Conservation (phyloP, 2,888 invertebrate species). For the Eretmocerus hayati region DNA sequence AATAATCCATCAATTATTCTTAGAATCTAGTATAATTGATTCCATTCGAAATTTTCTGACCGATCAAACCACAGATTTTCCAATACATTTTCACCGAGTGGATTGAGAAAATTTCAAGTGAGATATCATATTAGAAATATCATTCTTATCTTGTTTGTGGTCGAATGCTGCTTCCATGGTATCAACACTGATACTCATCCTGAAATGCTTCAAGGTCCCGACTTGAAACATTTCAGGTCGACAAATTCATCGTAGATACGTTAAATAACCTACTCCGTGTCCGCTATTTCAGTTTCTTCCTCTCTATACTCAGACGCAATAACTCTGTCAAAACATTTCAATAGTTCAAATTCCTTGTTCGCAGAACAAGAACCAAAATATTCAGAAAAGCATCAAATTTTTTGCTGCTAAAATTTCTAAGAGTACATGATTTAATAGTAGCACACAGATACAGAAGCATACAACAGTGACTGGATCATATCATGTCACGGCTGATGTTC, state of each 20-base stretch:
- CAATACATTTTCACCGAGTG: constrained; percentile 12
- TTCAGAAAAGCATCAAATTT: constrained; percentile 5
- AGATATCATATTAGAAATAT: constrained; percentile 17
- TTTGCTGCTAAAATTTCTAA: constrained; percentile 4
- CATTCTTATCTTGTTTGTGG: constrained; percentile 18
- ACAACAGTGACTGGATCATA: no score
- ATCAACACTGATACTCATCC: constrained; percentile 39
- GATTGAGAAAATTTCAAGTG: constrained; percentile 26
- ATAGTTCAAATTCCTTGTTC: constrained; percentile 6
- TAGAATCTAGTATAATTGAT: no score
- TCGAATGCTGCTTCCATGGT: constrained; percentile 27
- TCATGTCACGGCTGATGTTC: no score
- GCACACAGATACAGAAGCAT: no score
- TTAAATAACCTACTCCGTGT: constrained; percentile 36
- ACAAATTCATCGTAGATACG: constrained; percentile 30
- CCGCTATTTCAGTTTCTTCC: constrained; percentile 14
- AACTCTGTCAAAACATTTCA: constrained; percentile 6
- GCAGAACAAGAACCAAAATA: constrained; percentile 14
- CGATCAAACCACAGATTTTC: constrained; percentile 21
- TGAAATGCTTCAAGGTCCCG: constrained; percentile 41
- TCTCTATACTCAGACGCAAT: constrained; percentile 3
- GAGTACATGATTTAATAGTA: constrained; percentile 30
- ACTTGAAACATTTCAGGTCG: constrained; percentile 40
- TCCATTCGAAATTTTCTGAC: constrained; percentile 30
- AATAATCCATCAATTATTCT: constrained; percentile 3